phyloP scores from a whole-genome alignment of 2,797 vertebrate species.

The Amphiprion clarkii region DNA sequence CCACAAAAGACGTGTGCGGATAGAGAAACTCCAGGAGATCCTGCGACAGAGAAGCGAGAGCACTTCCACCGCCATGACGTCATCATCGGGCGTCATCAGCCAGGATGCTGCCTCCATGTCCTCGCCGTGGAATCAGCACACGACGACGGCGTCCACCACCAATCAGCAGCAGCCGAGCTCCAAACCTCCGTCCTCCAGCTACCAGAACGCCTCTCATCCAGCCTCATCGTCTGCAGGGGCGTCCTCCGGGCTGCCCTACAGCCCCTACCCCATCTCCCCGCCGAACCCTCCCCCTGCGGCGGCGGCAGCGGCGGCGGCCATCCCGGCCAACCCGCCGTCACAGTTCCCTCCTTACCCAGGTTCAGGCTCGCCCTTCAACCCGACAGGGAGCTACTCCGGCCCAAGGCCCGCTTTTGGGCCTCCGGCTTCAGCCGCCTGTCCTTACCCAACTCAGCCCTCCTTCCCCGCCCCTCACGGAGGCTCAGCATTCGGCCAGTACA shows the following conservation, averaged over 20 bases:
- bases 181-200: conserved; percentile 63
- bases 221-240: conserved; percentile 45
- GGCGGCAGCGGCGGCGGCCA: conserved; percentile 65
- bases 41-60: conserved; percentile 82
- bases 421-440: conserved; percentile 74
- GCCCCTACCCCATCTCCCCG: conserved; percentile 81
- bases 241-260: conserved; percentile 73
- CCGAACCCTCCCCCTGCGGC: conserved; percentile 55
- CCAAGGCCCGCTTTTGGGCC: conserved; percentile 76
- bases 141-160: conserved; percentile 57
- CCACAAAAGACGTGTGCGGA: conserved; percentile 90
- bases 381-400: conserved; percentile 69
- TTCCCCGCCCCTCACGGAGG: conserved; percentile 81
- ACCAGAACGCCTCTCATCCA: conserved; percentile 62
- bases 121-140: conserved; percentile 77
- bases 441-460: conserved; percentile 86
- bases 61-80: conserved; percentile 58
- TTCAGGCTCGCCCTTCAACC: conserved; percentile 74
- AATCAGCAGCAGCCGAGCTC: conserved; percentile 70
- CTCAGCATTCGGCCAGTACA: conserved; percentile 85
- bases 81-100: conserved; percentile 60
- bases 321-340: conserved; percentile 71
- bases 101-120: conserved; percentile 57
- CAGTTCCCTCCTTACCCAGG: conserved; percentile 82
- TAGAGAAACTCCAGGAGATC: conserved; percentile 94